Conservation (phyloP, 1,140 invertebrate genomes). For the Wiebesia pumilae region DNA sequence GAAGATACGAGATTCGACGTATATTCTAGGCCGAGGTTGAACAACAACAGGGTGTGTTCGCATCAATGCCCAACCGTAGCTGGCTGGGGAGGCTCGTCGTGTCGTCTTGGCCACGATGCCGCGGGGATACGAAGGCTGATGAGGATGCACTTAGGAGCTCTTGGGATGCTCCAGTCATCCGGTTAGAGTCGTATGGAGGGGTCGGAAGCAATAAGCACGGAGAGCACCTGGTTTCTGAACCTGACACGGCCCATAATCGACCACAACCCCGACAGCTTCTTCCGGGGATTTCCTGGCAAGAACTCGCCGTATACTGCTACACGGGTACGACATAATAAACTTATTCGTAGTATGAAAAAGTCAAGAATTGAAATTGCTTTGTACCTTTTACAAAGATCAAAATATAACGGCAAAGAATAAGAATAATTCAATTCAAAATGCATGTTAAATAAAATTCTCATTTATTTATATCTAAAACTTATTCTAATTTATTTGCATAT, state of each 20-base stretch:
- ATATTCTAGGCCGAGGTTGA: neutral
- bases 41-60: neutral
- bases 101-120: neutral
- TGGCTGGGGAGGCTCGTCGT: neutral
- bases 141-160: slow-evolving; percentile 28
- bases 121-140: slow-evolving; percentile 15
- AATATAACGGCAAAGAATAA: too few relatives aligned
- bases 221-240: slow-evolving; percentile 68
- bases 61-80: slow-evolving; percentile 13
- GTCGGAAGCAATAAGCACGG: slow-evolving; percentile 64
- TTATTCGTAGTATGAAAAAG: too few relatives aligned
- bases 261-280: slow-evolving; percentile 61
- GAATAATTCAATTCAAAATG: too few relatives aligned
- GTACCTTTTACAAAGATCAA: too few relatives aligned
- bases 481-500: too few relatives aligned
- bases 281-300: slow-evolving; percentile 68
- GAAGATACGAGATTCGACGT: neutral
- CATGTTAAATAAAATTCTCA: too few relatives aligned
- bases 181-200: slow-evolving; percentile 75
- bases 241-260: slow-evolving; percentile 60
- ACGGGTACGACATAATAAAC: slow-evolving; percentile 59
- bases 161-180: slow-evolving; percentile 68
- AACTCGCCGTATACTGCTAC: slow-evolving; percentile 70
- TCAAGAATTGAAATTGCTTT: too few relatives aligned
- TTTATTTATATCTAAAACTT: too few relatives aligned